Percentiles rank a stretch among this genome's conserved stretches.
Conservation (phyloP, 2,797 vertebrate species). For the Erpetoichthys calabaricus region DNA sequence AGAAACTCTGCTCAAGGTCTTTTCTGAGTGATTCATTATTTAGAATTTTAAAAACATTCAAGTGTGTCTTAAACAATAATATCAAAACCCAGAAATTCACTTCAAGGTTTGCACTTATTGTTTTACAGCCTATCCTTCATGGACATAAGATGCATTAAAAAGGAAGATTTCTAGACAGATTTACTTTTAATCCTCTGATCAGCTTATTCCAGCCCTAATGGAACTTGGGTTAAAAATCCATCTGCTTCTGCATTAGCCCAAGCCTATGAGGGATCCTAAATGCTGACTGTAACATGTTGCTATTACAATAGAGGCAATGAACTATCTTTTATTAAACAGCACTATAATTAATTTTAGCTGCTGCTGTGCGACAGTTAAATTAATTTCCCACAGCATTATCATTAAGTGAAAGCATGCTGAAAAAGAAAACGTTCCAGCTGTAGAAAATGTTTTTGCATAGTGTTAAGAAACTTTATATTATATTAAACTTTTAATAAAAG, state of each 20-base stretch:
- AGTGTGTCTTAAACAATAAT: too few species aligned
- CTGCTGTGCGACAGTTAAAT: slow-evolving; percentile 50
- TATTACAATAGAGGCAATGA: slow-evolving; percentile 48
- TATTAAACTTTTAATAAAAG: too few species aligned
- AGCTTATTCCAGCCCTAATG: not conserved
- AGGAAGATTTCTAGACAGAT: not conserved
- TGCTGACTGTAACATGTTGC: slow-evolving; percentile 11
- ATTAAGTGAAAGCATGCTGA: slow-evolving; percentile 37
- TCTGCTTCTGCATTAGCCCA: slow-evolving; percentile 20
- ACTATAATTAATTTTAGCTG: slow-evolving; percentile 55
- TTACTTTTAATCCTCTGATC: slow-evolving; percentile 4
- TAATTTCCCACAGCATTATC: slow-evolving; percentile 51
- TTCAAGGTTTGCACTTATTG: not conserved
- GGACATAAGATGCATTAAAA: not conserved
- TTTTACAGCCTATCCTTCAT: not conserved
- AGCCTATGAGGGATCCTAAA: slow-evolving; percentile 24
- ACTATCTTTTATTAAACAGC: slow-evolving; percentile 44
- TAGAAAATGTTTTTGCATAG: slow-evolving; percentile 13
- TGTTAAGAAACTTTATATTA: too few species aligned
- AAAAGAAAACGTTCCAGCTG: slow-evolving; percentile 37
- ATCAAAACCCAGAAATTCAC: not conserved
- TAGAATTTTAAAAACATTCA: too few species aligned
- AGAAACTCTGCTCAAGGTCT: too few species aligned
- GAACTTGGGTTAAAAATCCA: slow-evolving; percentile 10
- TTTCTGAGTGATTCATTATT: too few species aligned